Conservation (phyloP, 2,113 vertebrate genomes). For the Scartelaos histophorus region DNA sequence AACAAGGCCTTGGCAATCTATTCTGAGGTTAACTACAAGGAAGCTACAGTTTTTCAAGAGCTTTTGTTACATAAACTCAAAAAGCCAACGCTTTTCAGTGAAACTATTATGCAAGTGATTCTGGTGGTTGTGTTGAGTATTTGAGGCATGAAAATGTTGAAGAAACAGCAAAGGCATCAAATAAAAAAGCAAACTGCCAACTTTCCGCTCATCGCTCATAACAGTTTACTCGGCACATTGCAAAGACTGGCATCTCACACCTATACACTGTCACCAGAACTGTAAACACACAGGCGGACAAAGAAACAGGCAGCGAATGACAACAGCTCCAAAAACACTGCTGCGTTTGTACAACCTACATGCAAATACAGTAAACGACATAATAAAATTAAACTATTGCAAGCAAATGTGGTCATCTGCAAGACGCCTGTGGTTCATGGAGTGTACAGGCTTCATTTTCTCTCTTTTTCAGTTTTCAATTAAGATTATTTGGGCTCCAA, state of each 20-base stretch:
- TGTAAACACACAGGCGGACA: slow-evolving; percentile 62
- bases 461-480: too few species aligned
- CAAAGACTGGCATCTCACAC: slow-evolving; percentile 64
- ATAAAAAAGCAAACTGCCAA: slow-evolving; percentile 64
- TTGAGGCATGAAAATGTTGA: slow-evolving; percentile 25
- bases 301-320: slow-evolving; percentile 7
- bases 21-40: slow-evolving; percentile 50
- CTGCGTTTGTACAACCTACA: not conserved
- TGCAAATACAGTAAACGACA: not conserved
- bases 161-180: slow-evolving; percentile 42
- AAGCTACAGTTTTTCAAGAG: slow-evolving; percentile 13
- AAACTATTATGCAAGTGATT: not conserved
- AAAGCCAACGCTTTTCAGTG: not conserved
- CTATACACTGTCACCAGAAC: slow-evolving; percentile 66
- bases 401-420: not conserved
- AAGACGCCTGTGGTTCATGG: not conserved
- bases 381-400: not conserved
- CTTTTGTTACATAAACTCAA: slow-evolving; percentile 1
- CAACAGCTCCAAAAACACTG: not conserved
- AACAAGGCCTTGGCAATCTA: slow-evolving; percentile 82
- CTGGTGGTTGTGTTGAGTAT: slow-evolving; percentile 18
- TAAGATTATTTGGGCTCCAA: too few species aligned
- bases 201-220: slow-evolving; percentile 77
- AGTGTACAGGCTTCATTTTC: too few species aligned
- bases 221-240: slow-evolving; percentile 71